phyloP scores from a whole-genome alignment of 2,797 vertebrate genomes.

The Lagodon rhomboides region DNA sequence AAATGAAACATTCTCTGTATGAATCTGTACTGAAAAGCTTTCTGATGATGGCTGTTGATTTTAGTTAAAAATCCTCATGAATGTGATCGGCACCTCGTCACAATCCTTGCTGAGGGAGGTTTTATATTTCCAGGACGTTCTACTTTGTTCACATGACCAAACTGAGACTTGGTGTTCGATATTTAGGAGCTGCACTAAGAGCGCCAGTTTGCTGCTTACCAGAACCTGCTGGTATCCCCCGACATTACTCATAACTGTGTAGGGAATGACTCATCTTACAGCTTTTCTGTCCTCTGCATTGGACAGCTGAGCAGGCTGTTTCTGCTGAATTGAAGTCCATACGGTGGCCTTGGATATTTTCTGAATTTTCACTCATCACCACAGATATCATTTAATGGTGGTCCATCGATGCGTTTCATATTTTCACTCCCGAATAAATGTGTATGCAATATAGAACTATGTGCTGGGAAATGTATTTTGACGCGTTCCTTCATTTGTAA shows the following conservation, averaged over 20 bases:
- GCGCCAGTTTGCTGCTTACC: constrained; percentile 72
- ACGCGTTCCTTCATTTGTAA: constrained; percentile 71
- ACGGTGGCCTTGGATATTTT: constrained; percentile 75
- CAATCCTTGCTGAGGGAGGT: constrained; percentile 50
- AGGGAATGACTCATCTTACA: constrained; percentile 50
- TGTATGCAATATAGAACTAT: constrained; percentile 83
- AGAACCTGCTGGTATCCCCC: constrained; percentile 63
- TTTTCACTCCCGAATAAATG: constrained; percentile 74
- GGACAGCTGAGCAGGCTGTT: constrained; percentile 47
- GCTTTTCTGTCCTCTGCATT: constrained; percentile 53
- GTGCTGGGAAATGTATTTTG: constrained; percentile 75
- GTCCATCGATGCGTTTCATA: constrained; percentile 58
- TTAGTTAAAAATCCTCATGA: constrained; percentile 56
- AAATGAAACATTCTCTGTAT: constrained; percentile 37
- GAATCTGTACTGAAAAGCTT: constrained; percentile 58
- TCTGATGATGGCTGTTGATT: constrained; percentile 38
- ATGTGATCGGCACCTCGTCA: constrained; percentile 71
- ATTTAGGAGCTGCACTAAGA: constrained; percentile 51
- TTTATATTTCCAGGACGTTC: constrained; percentile 55
- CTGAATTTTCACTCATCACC: constrained; percentile 47
- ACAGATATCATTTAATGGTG: constrained; percentile 47
- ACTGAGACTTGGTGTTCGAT: constrained; percentile 58
- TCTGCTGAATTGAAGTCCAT: constrained; percentile 60
- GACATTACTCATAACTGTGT: constrained; percentile 44
- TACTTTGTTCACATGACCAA: constrained; percentile 76